phyloP scores from a whole-genome alignment of 2,113 vertebrate species.

The Aegithalos caudatus region DNA sequence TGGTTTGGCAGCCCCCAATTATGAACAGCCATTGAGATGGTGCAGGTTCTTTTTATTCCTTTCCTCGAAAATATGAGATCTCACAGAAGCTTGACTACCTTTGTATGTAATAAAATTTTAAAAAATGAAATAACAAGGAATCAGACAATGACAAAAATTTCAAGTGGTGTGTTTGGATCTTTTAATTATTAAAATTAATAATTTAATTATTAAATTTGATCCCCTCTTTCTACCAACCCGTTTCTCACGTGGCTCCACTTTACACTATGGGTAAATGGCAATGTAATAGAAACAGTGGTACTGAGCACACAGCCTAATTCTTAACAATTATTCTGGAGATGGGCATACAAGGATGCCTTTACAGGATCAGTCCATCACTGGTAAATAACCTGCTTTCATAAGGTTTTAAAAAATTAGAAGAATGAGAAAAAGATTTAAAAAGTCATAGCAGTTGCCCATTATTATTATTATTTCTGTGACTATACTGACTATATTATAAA shows the following conservation, averaged over 20 bases:
- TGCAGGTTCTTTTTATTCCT: not conserved
- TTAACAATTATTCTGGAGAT: not conserved
- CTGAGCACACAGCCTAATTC: not conserved
- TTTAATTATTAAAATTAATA: not conserved
- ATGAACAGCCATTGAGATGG: not conserved
- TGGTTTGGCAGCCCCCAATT: constrained; percentile 20
- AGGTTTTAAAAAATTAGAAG: not conserved
- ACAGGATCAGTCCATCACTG: not conserved
- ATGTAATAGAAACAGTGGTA: not conserved
- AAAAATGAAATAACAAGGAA: not conserved
- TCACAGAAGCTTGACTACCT: not conserved
- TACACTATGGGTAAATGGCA: not conserved
- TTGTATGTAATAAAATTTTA: not conserved
- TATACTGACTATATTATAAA: not conserved
- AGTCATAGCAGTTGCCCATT: not conserved
- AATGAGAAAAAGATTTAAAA: accelerated
- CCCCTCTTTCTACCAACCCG: not conserved
- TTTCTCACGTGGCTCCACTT: not conserved
- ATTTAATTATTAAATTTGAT: not conserved
- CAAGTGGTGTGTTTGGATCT: not conserved
- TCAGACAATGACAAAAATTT: not conserved
- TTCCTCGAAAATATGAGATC: not conserved
- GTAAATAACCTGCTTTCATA: not conserved
- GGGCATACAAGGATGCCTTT: not conserved
- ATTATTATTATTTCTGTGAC: accelerated